Percentiles rank a stretch among this genome's conserved stretches.
phyloP scores from a whole-genome alignment of 1,140 invertebrate genomes.

The Orchesella cincta region DNA sequence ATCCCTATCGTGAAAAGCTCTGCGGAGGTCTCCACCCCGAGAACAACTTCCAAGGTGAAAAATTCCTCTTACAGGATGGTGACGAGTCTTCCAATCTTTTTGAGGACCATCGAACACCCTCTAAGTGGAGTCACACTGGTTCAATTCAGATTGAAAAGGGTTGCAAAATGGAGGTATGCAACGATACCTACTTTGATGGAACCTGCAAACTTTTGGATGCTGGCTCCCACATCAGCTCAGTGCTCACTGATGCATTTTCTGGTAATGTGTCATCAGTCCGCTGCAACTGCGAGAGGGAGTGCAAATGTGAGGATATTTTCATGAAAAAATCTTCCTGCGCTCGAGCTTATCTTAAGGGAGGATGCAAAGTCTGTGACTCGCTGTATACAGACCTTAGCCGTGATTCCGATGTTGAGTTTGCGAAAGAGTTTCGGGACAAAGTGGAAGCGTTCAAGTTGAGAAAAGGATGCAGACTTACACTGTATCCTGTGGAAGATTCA shows the following conservation, averaged over 20 bases:
- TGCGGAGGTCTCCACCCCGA: neutral
- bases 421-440: neutral
- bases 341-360: constrained; percentile 4
- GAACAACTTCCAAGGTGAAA: neutral
- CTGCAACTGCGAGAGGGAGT: neutral
- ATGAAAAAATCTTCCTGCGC: constrained; percentile 32
- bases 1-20: neutral
- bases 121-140: neutral
- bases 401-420: neutral
- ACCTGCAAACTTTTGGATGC: neutral
- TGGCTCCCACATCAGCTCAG: neutral
- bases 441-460: constrained; percentile 1
- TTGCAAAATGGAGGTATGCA: neutral
- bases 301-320: constrained; percentile 11
- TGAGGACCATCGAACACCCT: neutral
- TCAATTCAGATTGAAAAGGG: neutral
- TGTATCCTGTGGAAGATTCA: constrained; percentile 31
- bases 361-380: constrained; percentile 30
- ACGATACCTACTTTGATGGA: neutral
- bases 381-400: constrained; percentile 27
- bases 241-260: neutral
- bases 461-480: constrained; percentile 19
- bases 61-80: neutral
- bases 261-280: neutral
- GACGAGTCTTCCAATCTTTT: neutral